Base-by-base conservation (phyloP, 2,113 vertebrate genomes). In the Apistogramma diplotaenia region DNA sequence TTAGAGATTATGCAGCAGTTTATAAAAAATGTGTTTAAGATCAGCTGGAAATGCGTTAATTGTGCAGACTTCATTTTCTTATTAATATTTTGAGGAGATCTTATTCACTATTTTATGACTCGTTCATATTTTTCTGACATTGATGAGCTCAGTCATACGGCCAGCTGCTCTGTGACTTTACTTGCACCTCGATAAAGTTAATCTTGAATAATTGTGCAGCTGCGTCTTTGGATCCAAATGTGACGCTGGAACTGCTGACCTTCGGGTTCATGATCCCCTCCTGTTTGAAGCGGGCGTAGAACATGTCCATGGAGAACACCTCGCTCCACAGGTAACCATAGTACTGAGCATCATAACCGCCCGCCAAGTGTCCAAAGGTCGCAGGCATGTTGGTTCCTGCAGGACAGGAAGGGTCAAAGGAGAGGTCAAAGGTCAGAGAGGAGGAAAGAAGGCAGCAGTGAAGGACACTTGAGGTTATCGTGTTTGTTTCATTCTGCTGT, bases 271-370 rank as follows among this genome's bases (percentile, higher is more conserved):
- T 94, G 89, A 94, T 93, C 23, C 93, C 93, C 25, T 94, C 93
- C 78, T 84, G 94, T 89, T 97, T 98, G 94, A 99, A 99, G 82
- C 98, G 97, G 0, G 97, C 96, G 85, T 95, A 96, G 94, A 98
- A 99, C 98, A 99, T 99, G 88, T 99, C 98, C 96, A 97, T 99
- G 77, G 98, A 99, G 79, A 95, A 99, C 8, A 99, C 98, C 83
- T 99, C 98, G 3, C 98, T 99, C 98, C 98, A 99, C 65, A 99
- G 94, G 94, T 99, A 99, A 75, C 98, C 97, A 0, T 99, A 99
- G 90, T 99, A 99, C 93, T 99, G 98, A 0, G 98, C 98, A 0
- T 99, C 98, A 0, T 99, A 99, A 40, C 98, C 98, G 0, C 98
- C 98, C 0, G 97, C 97, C 80, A 99, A 87, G 91, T 99, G 98